Conservation (phyloP, 2,113 vertebrate genomes). For the Xiphias gladius region DNA sequence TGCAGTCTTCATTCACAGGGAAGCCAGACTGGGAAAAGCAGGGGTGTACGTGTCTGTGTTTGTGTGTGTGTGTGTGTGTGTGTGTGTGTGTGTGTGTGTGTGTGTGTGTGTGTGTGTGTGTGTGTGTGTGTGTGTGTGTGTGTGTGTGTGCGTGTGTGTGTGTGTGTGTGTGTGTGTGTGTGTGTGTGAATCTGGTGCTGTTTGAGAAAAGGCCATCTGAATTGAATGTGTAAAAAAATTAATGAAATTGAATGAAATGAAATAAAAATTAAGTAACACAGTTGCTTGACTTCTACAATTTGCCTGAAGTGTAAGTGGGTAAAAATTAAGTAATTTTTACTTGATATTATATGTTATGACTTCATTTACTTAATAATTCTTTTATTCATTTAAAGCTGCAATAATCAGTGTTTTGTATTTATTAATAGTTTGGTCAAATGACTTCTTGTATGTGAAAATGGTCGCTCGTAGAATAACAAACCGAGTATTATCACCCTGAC, state of each 20-base stretch:
- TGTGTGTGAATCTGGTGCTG: conserved; percentile 25
- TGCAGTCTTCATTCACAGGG: conserved; percentile 71
- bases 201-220: conserved; percentile 31
- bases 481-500: no score
- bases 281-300: background rate
- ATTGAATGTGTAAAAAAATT: background rate
- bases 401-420: background rate
- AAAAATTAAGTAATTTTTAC: no score
- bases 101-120: conserved; percentile 35
- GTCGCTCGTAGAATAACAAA: no score
- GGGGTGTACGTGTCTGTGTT: conserved; percentile 43
- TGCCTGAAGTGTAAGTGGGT: no score
- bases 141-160: conserved; percentile 32
- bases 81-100: conserved; percentile 41
- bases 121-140: conserved; percentile 42
- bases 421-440: background rate
- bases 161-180: conserved; percentile 42
- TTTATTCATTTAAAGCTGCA: background rate
- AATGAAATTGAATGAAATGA: background rate
- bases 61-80: conserved; percentile 40
- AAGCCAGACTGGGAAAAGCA: conserved; percentile 64
- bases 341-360: background rate
- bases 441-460: background rate
- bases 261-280: no score
- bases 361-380: background rate